Percentiles rank a stretch among this genome's conserved stretches.
Conservation (phyloP, 2,888 invertebrate species). For the Linnaemya vulpina region DNA sequence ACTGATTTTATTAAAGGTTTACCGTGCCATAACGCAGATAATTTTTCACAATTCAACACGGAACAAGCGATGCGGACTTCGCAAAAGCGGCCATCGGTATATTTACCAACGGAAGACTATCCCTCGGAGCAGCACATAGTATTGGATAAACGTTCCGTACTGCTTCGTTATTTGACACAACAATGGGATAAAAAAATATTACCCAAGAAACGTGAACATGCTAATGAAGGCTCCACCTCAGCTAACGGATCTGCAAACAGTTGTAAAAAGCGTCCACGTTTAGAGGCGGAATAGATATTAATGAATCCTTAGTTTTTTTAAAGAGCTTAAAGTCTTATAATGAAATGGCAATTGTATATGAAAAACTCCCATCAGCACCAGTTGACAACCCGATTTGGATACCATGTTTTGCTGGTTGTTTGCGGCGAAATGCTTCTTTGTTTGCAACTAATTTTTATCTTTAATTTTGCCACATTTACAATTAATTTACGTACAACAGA, state of each 20-base stretch:
- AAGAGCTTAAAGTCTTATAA: slow-evolving; percentile 55
- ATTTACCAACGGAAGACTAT: slow-evolving; percentile 95
- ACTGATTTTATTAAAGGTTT: slow-evolving; percentile 95
- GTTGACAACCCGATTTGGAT: slow-evolving; percentile 4
- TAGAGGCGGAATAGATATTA: slow-evolving; percentile 79
- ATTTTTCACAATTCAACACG: slow-evolving; percentile 95
- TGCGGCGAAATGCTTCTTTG: neutral
- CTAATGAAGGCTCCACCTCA: slow-evolving; percentile 71
- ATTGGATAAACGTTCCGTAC: slow-evolving; percentile 96
- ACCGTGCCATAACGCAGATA: slow-evolving; percentile 94
- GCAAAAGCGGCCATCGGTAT: slow-evolving; percentile 94
- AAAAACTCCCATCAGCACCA: slow-evolving; percentile 26
- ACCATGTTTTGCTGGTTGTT: slow-evolving; percentile 34
- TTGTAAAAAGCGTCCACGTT: slow-evolving; percentile 81
- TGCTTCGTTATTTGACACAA: slow-evolving; percentile 95
- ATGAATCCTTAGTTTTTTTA: neutral
- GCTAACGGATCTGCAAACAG: slow-evolving; percentile 73
- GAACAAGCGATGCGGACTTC: slow-evolving; percentile 92
- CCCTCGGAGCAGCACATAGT: slow-evolving; percentile 98
- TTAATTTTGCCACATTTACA: slow-evolving; percentile 44
- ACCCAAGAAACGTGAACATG: slow-evolving; percentile 82
- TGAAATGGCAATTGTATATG: slow-evolving; percentile 25
- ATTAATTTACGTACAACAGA: slow-evolving; percentile 66
- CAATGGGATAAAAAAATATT: slow-evolving; percentile 95
- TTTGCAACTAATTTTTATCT: slow-evolving; percentile 32